Percentiles rank a stretch among this genome's conserved stretches.
phyloP scores from a whole-genome alignment of 2,113 vertebrate species.

The Nipponia nippon region DNA sequence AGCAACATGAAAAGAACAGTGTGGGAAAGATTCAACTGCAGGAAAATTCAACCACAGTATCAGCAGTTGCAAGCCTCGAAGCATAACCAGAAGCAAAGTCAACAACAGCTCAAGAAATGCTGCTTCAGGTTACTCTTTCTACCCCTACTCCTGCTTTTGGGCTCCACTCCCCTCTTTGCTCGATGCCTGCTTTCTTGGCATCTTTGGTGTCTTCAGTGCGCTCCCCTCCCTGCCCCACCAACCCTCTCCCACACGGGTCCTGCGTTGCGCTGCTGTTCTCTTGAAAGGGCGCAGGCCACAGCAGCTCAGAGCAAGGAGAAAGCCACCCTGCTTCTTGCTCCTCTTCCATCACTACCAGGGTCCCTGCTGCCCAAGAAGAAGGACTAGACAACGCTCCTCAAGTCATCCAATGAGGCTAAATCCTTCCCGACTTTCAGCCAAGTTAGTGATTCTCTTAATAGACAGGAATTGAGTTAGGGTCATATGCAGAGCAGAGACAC shows the following conservation, averaged over 20 bases:
- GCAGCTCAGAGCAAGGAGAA: neutral
- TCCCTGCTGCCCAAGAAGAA: neutral
- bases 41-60: neutral
- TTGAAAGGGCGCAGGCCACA: neutral
- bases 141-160: rapidly evolving
- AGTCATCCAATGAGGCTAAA: neutral
- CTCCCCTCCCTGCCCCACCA: neutral
- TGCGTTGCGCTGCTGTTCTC: neutral
- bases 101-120: neutral
- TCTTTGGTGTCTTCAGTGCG: neutral
- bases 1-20: neutral
- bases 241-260: rapidly evolving
- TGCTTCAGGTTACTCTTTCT: neutral
- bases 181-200: rapidly evolving
- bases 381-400: neutral
- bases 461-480: neutral
- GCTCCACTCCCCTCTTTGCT: neutral
- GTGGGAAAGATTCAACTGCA: neutral
- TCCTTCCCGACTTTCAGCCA: neutral
- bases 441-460: neutral
- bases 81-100: neutral
- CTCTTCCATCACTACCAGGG: neutral
- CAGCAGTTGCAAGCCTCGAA: neutral
- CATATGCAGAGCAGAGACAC: neutral
- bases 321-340: neutral